phyloP scores from a whole-genome alignment of 2,797 vertebrate species.

The Sparidentex hasta region DNA sequence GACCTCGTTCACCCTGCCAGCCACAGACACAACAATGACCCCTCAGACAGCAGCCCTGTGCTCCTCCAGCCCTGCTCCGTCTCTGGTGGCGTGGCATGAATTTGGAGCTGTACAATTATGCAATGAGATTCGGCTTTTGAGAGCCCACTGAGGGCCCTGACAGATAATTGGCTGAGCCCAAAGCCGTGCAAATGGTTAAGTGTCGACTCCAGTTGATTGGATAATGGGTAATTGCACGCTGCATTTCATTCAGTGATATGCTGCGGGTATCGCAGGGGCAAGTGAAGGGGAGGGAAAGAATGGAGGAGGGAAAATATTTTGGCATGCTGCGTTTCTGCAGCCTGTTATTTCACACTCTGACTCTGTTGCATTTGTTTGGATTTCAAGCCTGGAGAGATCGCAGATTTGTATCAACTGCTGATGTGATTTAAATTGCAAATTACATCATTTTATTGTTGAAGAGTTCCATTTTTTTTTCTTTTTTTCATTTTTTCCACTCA shows the following conservation, averaged over 20 bases:
- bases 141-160: constrained; percentile 63
- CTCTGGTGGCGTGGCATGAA: constrained; percentile 47
- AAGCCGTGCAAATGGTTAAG: constrained; percentile 74
- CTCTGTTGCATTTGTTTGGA: constrained; percentile 58
- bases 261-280: constrained; percentile 51
- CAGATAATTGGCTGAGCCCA: constrained; percentile 76
- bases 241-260: constrained; percentile 74
- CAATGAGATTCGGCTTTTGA: constrained; percentile 48
- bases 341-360: constrained; percentile 65
- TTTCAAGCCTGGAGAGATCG: constrained; percentile 38
- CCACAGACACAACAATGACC: constrained; percentile 69
- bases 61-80: constrained; percentile 41
- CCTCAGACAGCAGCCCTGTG: constrained; percentile 73
- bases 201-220: constrained; percentile 77
- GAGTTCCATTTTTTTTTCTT: neutral
- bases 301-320: constrained; percentile 63
- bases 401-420: constrained; percentile 56
- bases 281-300: constrained; percentile 46
- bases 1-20: constrained; percentile 48
- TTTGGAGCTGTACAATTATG: constrained; percentile 64
- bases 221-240: constrained; percentile 79
- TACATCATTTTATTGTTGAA: constrained; percentile 28
- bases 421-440: constrained; percentile 68
- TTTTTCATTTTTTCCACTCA: constrained; percentile 6
- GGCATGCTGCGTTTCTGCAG: constrained; percentile 57